Percentiles rank a stretch among this genome's conserved stretches.
Conservation (phyloP, 2,797 vertebrate species). For the Centroberyx gerrardi region DNA sequence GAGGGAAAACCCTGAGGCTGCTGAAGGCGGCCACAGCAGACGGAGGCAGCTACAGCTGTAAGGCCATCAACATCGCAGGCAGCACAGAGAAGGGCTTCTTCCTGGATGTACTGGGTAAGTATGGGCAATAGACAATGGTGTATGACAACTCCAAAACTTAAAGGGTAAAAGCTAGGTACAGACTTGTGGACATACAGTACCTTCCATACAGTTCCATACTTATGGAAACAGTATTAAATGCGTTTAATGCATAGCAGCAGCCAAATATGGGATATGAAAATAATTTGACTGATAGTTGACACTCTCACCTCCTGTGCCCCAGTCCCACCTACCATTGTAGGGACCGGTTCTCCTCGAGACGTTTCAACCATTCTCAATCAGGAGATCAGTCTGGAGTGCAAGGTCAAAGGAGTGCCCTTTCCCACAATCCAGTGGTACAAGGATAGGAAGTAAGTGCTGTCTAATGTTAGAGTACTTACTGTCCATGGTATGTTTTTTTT, state of each 20-base stretch:
- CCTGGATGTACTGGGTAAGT: slow-evolving; percentile 90
- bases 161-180: not conserved
- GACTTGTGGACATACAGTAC: no score
- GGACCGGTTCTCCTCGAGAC: slow-evolving; percentile 79
- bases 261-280: not conserved
- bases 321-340: slow-evolving; percentile 93
- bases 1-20: slow-evolving; percentile 90
- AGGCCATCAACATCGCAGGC: slow-evolving; percentile 92
- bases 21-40: slow-evolving; percentile 85
- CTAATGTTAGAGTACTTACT: not conserved
- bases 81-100: slow-evolving; percentile 91
- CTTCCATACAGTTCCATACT: no score
- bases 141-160: slow-evolving; percentile 10
- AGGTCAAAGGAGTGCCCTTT: slow-evolving; percentile 90
- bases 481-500: not conserved
- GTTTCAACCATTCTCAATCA: slow-evolving; percentile 88
- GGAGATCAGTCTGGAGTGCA: slow-evolving; percentile 90
- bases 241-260: not conserved
- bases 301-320: slow-evolving; percentile 9
- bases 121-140: not conserved
- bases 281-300: not conserved
- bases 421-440: slow-evolving; percentile 96
- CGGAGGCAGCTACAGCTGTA: slow-evolving; percentile 91
- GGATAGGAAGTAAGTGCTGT: slow-evolving; percentile 92
- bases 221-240: no score